Percentiles rank a stretch among this genome's conserved stretches.
phyloP scores from a whole-genome alignment of 2,113 vertebrate genomes.

The Syrmaticus mikado region DNA sequence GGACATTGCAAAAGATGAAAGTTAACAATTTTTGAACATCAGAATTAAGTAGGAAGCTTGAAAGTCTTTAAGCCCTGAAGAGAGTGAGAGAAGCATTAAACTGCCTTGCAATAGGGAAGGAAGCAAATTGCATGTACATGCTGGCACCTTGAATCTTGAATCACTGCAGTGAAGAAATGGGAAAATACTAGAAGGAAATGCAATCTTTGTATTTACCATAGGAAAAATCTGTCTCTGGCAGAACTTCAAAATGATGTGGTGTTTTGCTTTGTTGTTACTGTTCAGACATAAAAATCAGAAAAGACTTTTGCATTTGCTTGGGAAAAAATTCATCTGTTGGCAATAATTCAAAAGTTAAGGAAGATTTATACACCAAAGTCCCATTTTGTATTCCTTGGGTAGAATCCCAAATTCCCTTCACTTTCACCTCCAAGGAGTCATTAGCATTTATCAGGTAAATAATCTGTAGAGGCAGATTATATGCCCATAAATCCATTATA shows the following conservation, averaged over 20 bases:
- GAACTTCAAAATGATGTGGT: not conserved
- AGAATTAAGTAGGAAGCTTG: not conserved
- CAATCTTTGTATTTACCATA: not conserved
- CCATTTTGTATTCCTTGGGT: conserved; percentile 39
- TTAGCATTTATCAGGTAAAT: conserved; percentile 48
- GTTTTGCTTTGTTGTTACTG: not conserved
- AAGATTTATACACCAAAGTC: conserved; percentile 12
- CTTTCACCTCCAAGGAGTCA: conserved; percentile 17
- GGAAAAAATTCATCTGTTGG: not conserved
- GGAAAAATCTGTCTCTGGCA: not conserved
- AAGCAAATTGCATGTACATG: accelerated
- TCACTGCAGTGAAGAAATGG: not conserved
- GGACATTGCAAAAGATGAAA: not conserved
- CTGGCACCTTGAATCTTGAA: not conserved
- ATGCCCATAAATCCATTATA: conserved; percentile 44
- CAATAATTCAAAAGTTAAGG: not conserved
- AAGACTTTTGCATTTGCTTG: not conserved
- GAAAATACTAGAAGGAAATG: not conserved
- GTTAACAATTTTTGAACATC: not conserved
- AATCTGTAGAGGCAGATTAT: conserved; percentile 23
- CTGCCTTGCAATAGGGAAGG: not conserved
- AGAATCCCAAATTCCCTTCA: conserved; percentile 33
- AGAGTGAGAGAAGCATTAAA: not conserved
- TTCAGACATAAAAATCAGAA: not conserved
- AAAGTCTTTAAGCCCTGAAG: not conserved